These are phyloP conservation scores for Ennomos erosarius DNA, from an alignment of 2,888 invertebrate genomes.

Conservation along the genomic window DNA sequence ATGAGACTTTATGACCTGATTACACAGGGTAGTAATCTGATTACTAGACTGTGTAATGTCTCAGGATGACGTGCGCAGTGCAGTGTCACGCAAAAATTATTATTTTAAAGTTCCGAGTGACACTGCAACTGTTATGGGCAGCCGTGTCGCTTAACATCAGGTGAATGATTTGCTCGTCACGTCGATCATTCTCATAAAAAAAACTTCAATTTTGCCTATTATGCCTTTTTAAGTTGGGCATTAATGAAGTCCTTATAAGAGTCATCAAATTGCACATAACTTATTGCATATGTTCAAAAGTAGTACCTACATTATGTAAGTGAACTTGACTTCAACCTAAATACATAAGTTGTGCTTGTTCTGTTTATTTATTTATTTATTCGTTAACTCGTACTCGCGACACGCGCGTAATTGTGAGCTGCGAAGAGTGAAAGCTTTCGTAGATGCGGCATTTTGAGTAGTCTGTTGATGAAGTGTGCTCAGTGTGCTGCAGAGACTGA, in stretches of 20 bases:
- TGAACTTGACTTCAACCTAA: slow-evolving; percentile 80
- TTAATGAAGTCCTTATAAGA: slow-evolving; percentile 32
- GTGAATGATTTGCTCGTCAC: no score
- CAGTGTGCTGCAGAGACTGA: background rate
- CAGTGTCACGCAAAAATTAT: no score
- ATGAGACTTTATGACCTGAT: no score
- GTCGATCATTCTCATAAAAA: no score
- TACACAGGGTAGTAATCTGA: no score
- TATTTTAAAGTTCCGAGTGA: no score
- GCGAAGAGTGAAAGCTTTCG: slow-evolving; percentile 51
- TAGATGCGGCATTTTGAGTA: slow-evolving; percentile 52
- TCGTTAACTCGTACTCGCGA: slow-evolving; percentile 42
- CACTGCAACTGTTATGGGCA: no score
- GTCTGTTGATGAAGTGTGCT: background rate
- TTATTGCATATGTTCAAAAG: slow-evolving; percentile 32
- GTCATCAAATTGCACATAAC: slow-evolving; percentile 21
- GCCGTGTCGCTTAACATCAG: no score
- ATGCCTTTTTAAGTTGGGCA: slow-evolving; percentile 9
- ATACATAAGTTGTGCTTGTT: slow-evolving; percentile 51
- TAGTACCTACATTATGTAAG: slow-evolving; percentile 36
- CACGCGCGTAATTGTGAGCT: slow-evolving; percentile 28
- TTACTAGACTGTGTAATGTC: no score
- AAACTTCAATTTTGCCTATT: slow-evolving; percentile 8
- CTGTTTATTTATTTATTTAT: slow-evolving; percentile 61
- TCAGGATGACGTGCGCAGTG: no score